phyloP scores from a whole-genome alignment of 2,888 invertebrate species.

The Pediacus dermestoides region DNA sequence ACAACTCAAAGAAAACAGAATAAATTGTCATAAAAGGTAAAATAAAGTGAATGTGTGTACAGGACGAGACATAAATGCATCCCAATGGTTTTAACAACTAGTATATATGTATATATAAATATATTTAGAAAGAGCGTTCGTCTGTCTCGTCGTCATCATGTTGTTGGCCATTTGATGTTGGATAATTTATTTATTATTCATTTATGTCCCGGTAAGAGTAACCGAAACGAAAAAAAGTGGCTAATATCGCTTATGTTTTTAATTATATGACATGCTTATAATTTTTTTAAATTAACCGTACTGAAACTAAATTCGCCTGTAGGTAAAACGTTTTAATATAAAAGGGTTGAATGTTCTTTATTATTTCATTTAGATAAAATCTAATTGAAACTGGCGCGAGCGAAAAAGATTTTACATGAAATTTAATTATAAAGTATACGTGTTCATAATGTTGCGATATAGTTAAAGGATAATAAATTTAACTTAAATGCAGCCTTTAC shows the following conservation, averaged over 20 bases:
- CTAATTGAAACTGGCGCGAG: conserved; percentile 32
- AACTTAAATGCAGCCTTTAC: conserved; percentile 25
- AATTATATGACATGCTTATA: conserved; percentile 43
- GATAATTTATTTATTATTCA: conserved; percentile 43
- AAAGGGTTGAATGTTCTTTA: conserved; percentile 30
- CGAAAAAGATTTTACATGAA: conserved; percentile 32
- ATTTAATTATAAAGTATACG: conserved; percentile 30
- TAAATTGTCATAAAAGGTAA: conserved; percentile 43
- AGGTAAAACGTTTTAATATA: conserved; percentile 30
- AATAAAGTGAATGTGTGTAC: conserved; percentile 28
- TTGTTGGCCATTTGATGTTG: conserved; percentile 38
- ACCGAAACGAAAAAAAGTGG: conserved; percentile 34
- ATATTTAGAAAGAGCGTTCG: too few species aligned
- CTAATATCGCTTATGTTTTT: conserved; percentile 41
- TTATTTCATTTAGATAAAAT: conserved; percentile 36
- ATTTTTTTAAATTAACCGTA: conserved; percentile 45
- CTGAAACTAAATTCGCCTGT: conserved; percentile 30
- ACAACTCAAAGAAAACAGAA: conserved; percentile 42
- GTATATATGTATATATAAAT: too few species aligned
- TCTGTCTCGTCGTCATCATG: too few species aligned
- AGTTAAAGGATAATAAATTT: conserved; percentile 25
- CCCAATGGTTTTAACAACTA: too few species aligned
- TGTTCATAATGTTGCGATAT: conserved; percentile 24
- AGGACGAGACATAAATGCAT: too few species aligned
- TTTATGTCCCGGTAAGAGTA: conserved; percentile 41